A percentile compares a stretch with the other conserved stretches of the same genome.
phyloP scores from a whole-genome alignment of 2,888 invertebrate genomes.

The Cryptocheilus praepositus region DNA sequence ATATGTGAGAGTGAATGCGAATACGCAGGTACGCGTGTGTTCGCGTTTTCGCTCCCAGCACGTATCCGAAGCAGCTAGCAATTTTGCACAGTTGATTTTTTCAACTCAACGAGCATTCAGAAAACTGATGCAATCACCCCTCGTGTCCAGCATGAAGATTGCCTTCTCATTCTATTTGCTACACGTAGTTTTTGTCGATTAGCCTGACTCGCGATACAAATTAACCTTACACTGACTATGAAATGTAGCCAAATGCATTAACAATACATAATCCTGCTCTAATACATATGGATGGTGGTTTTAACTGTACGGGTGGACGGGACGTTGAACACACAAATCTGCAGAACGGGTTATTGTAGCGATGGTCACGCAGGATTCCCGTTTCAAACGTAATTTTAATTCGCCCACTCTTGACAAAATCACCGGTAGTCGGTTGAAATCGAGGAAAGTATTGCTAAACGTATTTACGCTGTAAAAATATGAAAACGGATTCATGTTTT shows the following conservation, averaged over 20 bases:
- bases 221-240: conserved; percentile 43
- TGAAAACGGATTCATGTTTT: too few relatives aligned
- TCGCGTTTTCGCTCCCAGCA: neutral
- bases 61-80: conserved; percentile 15
- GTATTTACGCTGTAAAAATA: too few relatives aligned
- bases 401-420: too few relatives aligned
- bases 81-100: conserved; percentile 56
- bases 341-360: too few relatives aligned
- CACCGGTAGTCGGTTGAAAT: too few relatives aligned
- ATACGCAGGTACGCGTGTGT: neutral
- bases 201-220: conserved; percentile 45
- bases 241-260: conserved; percentile 35
- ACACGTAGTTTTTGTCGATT: conserved; percentile 43
- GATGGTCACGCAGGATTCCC: too few relatives aligned
- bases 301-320: too few relatives aligned
- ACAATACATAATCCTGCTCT: conserved; percentile 38
- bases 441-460: too few relatives aligned
- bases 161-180: conserved; percentile 41
- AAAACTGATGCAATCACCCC: conserved; percentile 24
- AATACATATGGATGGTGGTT: neutral
- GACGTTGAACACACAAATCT: too few relatives aligned
- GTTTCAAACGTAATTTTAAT: too few relatives aligned
- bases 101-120: conserved; percentile 56
- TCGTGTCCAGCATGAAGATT: conserved; percentile 42
- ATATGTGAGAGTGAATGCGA: neutral